Conservation (phyloP, 2,888 invertebrate genomes). For the Polia nebulosa region DNA sequence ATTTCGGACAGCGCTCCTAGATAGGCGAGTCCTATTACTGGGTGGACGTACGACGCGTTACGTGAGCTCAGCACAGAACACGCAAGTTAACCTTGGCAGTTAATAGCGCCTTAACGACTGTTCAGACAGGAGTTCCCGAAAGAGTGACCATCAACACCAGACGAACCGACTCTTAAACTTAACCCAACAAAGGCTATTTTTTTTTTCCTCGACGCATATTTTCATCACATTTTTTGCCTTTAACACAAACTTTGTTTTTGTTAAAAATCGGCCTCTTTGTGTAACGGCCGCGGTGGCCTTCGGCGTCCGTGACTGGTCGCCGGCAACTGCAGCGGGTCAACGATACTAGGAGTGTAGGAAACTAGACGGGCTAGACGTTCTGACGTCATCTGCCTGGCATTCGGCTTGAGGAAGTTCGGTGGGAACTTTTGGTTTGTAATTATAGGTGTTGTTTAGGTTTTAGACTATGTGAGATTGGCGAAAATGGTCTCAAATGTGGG, state of each 20-base stretch:
- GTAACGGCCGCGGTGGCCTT: slow-evolving; percentile 65
- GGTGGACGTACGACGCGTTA: too few species aligned
- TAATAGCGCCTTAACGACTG: not conserved
- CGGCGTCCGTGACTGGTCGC: slow-evolving; percentile 60
- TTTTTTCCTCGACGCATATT: slow-evolving; percentile 35
- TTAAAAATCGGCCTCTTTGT: slow-evolving; percentile 63
- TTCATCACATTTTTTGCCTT: slow-evolving; percentile 39
- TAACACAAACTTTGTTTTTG: slow-evolving; percentile 46
- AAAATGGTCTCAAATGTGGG: not conserved
- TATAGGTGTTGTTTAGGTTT: slow-evolving; percentile 27
- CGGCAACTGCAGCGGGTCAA: slow-evolving; percentile 53
- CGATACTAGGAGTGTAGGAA: slow-evolving; percentile 37
- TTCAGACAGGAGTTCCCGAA: not conserved
- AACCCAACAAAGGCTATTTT: slow-evolving; percentile 17
- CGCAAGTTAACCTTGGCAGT: too few species aligned
- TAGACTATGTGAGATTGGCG: not conserved
- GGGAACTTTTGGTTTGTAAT: slow-evolving; percentile 42
- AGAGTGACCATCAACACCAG: slow-evolving; percentile 13
- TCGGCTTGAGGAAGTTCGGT: slow-evolving; percentile 50
- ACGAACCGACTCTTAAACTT: slow-evolving; percentile 35
- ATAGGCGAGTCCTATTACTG: too few species aligned
- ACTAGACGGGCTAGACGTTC: slow-evolving; percentile 52
- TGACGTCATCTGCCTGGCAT: slow-evolving; percentile 57
- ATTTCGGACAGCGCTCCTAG: too few species aligned
- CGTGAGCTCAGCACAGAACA: too few species aligned